Base-by-base conservation (phyloP, 2,797 vertebrate species). In the Coregonus sp. region DNA sequence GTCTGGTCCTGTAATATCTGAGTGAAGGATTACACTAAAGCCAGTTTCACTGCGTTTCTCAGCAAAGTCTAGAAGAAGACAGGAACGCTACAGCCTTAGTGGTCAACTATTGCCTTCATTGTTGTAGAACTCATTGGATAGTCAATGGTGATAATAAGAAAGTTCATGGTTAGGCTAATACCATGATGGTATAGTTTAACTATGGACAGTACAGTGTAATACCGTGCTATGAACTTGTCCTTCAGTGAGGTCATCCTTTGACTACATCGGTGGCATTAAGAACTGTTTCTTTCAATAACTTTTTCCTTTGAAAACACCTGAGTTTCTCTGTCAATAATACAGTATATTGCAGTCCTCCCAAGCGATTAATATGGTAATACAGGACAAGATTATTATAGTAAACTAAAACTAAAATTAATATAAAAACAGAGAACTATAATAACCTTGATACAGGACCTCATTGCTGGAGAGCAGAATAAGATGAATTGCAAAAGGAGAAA, bases 401-500 rank as follows among this genome's bases (percentile, higher is more conserved):
- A 9, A 7, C 37, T 40, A 40, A 9, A 2, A 11, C 40, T 40
- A 40, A 9, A 40, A 40, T 7, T 47, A 47, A 11, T 47, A 47
- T 47, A 12, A 11, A 47, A 47, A 11, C 40, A 47, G 7, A 47
- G 40, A 47, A 47, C 40, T 47, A 11, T 2, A 47, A 3, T 47
- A 47, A 11, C 40, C 40, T 47, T 47, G 9, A 47, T 11, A 47
- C 85, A 84, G 78, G 25, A 80, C 78, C 87, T 85, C 86, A 84
- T 75, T 67, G 76, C 74, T 68, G 74, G 71, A 87, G 86, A 86
- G 85, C 89, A 87, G 87, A 90, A 87, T 92, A 88, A 84, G 85
- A 92, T 93, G 93, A 92, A 93, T 94, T 94, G 91, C 89, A 88
- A 77, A 89, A 91, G 85, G 90, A 92, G 88, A 88, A 90, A 93